Base-by-base conservation (phyloP, 2,797 vertebrate species). In the Alauda arvensis region DNA sequence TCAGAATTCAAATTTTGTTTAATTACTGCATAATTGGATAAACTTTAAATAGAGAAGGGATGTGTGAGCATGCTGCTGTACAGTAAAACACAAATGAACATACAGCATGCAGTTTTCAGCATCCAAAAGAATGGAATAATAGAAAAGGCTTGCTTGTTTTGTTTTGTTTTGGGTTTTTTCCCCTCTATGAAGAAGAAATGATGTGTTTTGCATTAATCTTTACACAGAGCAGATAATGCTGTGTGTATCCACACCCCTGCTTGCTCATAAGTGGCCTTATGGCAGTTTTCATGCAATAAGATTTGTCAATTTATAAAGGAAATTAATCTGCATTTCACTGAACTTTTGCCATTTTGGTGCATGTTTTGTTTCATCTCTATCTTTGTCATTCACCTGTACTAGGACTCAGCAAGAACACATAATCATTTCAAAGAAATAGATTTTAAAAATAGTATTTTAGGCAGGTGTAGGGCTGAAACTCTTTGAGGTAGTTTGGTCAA, bases 11-110 rank as follows among this genome's bases (percentile, higher is more conserved):
- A 59, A 84, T 77, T 67, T 76, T 18, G 14, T 83, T 89, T 91
- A 84, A 88, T 87, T 86, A 56, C 74, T 46, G 21, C 29, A n/a
- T 81, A 85, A 83, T 89, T 87, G 61, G 57, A 62, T 65, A 87
- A 92, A 75, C 25, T 90, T 85, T 61, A 87, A 81, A 39, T 56
- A 62, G 77, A 81, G n/a, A 59, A 78, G 49, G 21, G 26, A 19
- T 29, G 25, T 2, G 1, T 60, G 11, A 79, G 46, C 18, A 11
- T 40, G 14, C 43, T 81, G 53, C 60, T 86, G 3, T 68, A 33
- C 28, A 33, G 37, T 34, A 40, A 77, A 70, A 33, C 34, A 29
- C 23, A 24, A 57, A 53, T 40, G 7, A 70, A 74, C 86, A 67
- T 57, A 46, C 21, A 81, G 18, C 14, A 11, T 69, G 23, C 14